Base-by-base conservation (phyloP, 2,888 invertebrate species). In the Drosophila subsilvestris region DNA sequence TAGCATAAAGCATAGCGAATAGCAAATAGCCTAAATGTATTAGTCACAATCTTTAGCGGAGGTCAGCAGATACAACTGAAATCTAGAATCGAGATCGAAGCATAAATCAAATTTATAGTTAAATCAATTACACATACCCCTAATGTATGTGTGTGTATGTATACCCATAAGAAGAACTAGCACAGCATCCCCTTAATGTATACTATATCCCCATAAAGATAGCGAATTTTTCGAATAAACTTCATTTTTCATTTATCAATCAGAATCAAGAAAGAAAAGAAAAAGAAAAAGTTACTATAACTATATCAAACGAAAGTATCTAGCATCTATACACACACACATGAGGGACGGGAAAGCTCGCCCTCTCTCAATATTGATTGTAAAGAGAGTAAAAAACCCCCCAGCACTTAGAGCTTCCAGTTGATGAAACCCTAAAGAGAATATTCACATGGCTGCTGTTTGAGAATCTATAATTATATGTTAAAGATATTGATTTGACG, bases 71-170 rank as follows among this genome's bases (percentile, higher is more conserved):
- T 14, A 32, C 51, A 32, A 32, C 47, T 60, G 37, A 51, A 59
- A 53, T 32, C 32, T 7, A n/a, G n/a, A 37, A n/a, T n/a, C 37
- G 37, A 14, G 37, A 37, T n/a, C n/a, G 37, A 61, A 51, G 68
- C 67, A 63, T 76, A 73, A 80, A 79, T 80, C 75, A 80, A 80
- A 80, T 83, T 72, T 73, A 80, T 80, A 73, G 69, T 58, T 78
- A 74, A 70, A 80, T 69, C 60, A 66, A 71, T 66, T 53, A 66
- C 43, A 49, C 50, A 29, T 63, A 71, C 61, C 53, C 55, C 53
- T 53, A 43, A 42, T 50, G 55, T 63, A 37, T 66, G 63, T 50
- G 17, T 44, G 12, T 55, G 27, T 27, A 44, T 44, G 49, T 65
- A 17, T 66, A 63, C 49, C 55, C 43, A 43, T 63, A 25, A 57